phyloP scores from a whole-genome alignment of 1,140 invertebrate genomes.

The Dinothrombium tinctorium region DNA sequence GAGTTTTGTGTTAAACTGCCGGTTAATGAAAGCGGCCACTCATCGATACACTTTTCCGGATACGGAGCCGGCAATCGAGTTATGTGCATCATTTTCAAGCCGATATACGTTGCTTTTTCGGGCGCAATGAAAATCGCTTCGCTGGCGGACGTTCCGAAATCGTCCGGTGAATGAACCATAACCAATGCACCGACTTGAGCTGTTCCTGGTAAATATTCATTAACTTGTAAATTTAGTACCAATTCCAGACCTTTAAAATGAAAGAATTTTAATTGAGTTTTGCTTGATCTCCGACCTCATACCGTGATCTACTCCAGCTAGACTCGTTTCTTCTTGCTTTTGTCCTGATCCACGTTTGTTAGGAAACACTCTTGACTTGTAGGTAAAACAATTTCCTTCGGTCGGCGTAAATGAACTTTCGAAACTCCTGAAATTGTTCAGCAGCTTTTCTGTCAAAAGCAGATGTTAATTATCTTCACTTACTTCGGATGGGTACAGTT shows the following conservation, averaged over 20 bases:
- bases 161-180: constrained; percentile 12
- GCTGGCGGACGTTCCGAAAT: constrained; percentile 9
- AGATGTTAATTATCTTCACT: neutral
- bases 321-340: constrained; percentile 8
- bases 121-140: constrained; percentile 10
- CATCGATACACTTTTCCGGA: constrained; percentile 13
- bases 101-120: constrained; percentile 12
- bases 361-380: constrained; percentile 1
- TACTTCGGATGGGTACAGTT: constrained; percentile 12
- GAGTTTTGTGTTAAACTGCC: constrained; percentile 9
- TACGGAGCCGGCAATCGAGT: constrained; percentile 12
- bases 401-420: constrained; percentile 11
- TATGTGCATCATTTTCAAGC: constrained; percentile 14
- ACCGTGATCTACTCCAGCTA: constrained; percentile 12
- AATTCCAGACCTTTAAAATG: constrained; percentile 8
- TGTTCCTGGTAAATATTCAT: constrained; percentile 12
- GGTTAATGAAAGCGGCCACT: constrained; percentile 9
- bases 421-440: constrained; percentile 5
- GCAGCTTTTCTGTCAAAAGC: neutral
- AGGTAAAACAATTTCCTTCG: constrained; percentile 14
- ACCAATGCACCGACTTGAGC: constrained; percentile 12
- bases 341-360: neutral
- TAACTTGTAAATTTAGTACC: constrained; percentile 12
- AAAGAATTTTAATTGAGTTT: neutral
- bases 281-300: neutral